Evolutionary conservation across 1,140 invertebrate species (phyloP).

Genomic region (Ctenoplectra terminalis): DNA sequence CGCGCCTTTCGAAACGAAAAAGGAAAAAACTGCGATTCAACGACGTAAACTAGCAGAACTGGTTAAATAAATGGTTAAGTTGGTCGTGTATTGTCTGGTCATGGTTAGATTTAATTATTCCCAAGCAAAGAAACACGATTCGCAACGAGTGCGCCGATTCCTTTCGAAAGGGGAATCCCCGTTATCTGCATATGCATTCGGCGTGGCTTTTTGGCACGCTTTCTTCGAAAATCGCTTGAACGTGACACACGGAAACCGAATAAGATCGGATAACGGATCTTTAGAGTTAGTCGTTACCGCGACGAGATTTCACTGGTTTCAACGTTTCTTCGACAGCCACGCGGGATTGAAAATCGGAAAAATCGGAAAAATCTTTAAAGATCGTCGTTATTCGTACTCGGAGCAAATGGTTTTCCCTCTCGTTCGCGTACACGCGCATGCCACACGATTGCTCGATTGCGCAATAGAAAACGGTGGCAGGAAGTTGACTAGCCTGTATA

Average conservation of each 20-base stretch:
- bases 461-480: constrained; percentile 43
- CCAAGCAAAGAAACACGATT: background rate
- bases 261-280: constrained; percentile 62
- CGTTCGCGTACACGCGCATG: constrained; percentile 1
- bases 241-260: constrained; percentile 21
- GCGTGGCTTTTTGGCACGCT: constrained; percentile 57
- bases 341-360: too few relatives aligned
- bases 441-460: constrained; percentile 11
- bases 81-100: background rate
- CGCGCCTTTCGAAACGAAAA: background rate
- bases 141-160: constrained; percentile 19
- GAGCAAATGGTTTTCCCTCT: constrained; percentile 35
- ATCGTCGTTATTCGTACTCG: background rate
- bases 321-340: background rate
- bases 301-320: constrained; percentile 22
- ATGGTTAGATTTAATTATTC: constrained; percentile 47
- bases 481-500: constrained; percentile 23
- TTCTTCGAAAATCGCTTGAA: constrained; percentile 57
- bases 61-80: background rate
- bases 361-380: constrained; percentile 3
- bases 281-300: background rate
- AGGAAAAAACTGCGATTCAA: background rate
- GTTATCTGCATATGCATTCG: constrained; percentile 63
- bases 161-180: constrained; percentile 24
- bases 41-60: too few relatives aligned